Conservation (phyloP, 2,113 vertebrate genomes). For the Eclectus roratus region DNA sequence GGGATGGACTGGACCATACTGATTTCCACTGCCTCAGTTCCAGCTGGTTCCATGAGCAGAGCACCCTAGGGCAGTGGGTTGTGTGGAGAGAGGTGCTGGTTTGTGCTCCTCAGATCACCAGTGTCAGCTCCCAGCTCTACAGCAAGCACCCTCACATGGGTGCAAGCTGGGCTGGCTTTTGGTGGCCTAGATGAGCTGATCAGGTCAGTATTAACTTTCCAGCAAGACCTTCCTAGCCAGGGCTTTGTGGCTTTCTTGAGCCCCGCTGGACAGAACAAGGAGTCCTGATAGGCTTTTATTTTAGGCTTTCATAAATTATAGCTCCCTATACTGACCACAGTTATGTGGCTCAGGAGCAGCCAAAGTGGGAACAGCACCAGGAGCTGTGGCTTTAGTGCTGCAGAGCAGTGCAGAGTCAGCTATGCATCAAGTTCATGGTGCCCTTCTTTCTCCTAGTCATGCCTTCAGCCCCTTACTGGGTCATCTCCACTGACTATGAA, state of each 20-base stretch:
- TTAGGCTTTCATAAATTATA: background rate
- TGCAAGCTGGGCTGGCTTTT: background rate
- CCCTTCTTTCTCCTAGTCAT: conserved; percentile 74
- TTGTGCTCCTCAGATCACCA: background rate
- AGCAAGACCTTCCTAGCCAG: background rate
- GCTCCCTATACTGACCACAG: background rate
- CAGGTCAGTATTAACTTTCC: background rate
- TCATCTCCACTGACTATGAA: conserved; percentile 89
- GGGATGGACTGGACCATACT: background rate
- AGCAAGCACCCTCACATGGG: background rate
- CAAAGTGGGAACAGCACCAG: background rate
- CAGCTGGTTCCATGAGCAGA: background rate
- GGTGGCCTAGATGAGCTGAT: background rate
- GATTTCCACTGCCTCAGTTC: accelerated
- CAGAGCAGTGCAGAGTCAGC: background rate
- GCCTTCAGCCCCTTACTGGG: conserved; percentile 88
- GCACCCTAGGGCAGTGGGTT: background rate
- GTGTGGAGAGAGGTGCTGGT: background rate
- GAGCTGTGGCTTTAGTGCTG: background rate
- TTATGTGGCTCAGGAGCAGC: background rate
- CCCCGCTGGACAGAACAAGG: background rate
- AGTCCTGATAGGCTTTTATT: background rate
- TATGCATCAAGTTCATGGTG: background rate
- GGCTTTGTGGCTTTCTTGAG: background rate
- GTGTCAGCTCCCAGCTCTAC: background rate